Base-by-base conservation (phyloP, 2,113 vertebrate species). In the Lagopus leucura region DNA sequence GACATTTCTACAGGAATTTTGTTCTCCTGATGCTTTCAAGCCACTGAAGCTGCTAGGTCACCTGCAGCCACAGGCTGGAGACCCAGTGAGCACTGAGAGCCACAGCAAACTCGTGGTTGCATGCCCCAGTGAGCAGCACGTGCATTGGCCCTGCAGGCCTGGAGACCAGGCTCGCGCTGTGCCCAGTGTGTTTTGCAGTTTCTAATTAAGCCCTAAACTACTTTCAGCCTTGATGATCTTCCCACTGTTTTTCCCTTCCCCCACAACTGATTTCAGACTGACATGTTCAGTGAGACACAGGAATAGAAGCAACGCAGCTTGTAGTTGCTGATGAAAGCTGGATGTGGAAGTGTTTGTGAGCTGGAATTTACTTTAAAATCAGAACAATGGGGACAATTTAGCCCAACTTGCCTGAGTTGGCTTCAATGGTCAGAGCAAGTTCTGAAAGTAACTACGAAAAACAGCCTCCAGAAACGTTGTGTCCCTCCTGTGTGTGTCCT, bases 271-370 rank as follows among this genome's bases (percentile, higher is more conserved):
- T 93, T 82, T 92, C 86, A 93, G 89, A 63, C 0, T 0, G 43
- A 82, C 42, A 15, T 67, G 52, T 57, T 87, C 87, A 76, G 63
- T 10, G 69, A 82, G 64, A 47, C 67, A 74, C 82, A 88, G 85
- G 89, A 91, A 92, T 91, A 94, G 93, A 94, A 92, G 52, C 17
- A 4, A 10, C 75, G 52, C 78, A 43, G 61, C 42, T 89, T 93
- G 64, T 72, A 93, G 89, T 72, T 42, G 2, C 3, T 81, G n/a
- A 25, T 32, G 87, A 60, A 66, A 91, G 55, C 66, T 58, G 40
- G 79, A 6, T 70, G 79, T 18, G 38, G 73, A 67, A 79, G 42
- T 13, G 47, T 64, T 92, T 67, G 61, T 77, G 52, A 71, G 79
- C 40, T 71, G 42, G 8, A 36, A 52, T 81, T 94, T 88, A 78